A percentile compares a stretch with the other conserved stretches of the same genome.
phyloP scores from a whole-genome alignment of 2,888 invertebrate genomes.

The Conchocele bisecta region DNA sequence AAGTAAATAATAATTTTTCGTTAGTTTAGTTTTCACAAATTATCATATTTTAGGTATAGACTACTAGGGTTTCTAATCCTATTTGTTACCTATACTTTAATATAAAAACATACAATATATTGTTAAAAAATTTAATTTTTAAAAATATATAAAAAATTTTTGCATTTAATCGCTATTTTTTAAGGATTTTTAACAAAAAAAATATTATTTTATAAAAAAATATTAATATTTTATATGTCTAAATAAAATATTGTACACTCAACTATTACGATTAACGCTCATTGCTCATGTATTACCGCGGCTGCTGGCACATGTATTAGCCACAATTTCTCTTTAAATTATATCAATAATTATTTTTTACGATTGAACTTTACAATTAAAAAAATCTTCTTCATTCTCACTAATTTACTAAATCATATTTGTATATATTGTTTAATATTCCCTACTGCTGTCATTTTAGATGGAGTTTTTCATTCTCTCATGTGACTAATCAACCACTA shows the following conservation, averaged over 20 bases:
- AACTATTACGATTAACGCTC: not conserved
- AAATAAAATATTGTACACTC: not conserved
- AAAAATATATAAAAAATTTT: not conserved
- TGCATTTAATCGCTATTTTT: not conserved
- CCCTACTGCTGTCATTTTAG: not conserved
- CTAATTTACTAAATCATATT: not conserved
- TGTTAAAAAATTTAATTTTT: not conserved
- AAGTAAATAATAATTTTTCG: no score
- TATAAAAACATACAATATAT: not conserved
- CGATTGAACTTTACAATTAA: not conserved
- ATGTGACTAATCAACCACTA: not conserved
- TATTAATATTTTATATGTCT: not conserved
- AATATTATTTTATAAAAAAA: not conserved
- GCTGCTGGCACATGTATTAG: not conserved
- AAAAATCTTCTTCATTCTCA: not conserved
- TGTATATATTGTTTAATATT: not conserved
- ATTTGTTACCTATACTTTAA: not conserved
- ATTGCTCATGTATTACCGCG: not conserved
- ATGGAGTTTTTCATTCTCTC: not conserved
- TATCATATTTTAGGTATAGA: not conserved
- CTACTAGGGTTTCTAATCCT: not conserved
- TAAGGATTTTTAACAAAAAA: not conserved
- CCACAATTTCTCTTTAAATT: not conserved
- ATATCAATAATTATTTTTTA: not conserved
- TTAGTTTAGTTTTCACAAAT: not conserved